phyloP scores from a whole-genome alignment of 2,797 vertebrate genomes.

The Ctenochaetus hawaiiensis region DNA sequence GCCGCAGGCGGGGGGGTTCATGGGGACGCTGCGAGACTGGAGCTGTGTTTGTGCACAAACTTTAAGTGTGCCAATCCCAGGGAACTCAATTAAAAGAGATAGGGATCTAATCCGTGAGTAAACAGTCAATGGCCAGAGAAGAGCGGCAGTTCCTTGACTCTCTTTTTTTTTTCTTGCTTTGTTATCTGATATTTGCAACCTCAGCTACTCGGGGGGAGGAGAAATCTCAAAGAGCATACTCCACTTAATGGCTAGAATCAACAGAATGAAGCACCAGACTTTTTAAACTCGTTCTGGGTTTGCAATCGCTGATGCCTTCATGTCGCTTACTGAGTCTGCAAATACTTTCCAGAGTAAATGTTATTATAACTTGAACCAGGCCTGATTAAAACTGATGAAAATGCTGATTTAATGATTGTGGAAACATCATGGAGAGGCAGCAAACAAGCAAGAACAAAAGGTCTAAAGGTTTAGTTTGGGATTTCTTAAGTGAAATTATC shows the following conservation, averaged over 20 bases:
- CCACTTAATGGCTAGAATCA: background rate
- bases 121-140: constrained; percentile 38
- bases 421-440: background rate
- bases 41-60: constrained; percentile 43
- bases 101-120: constrained; percentile 54
- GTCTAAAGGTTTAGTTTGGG: background rate
- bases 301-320: constrained; percentile 8
- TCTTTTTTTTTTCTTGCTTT: constrained; percentile 1
- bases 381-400: background rate
- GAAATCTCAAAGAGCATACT: constrained; percentile 6
- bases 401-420: background rate
- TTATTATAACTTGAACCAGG: background rate
- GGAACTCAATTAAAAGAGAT: constrained; percentile 52
- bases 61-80: constrained; percentile 45
- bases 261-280: background rate
- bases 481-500: background rate
- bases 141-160: constrained; percentile 22
- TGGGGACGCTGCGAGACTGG: background rate
- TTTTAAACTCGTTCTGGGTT: background rate
- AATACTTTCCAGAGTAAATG: background rate
- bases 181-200: constrained; percentile 21
- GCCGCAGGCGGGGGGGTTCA: constrained; percentile 22
- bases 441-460: background rate
- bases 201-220: constrained; percentile 7
- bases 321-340: background rate